Evolutionary conservation across 1,140 invertebrate genomes (phyloP).

Genomic region (Bombyx mandarina): DNA sequence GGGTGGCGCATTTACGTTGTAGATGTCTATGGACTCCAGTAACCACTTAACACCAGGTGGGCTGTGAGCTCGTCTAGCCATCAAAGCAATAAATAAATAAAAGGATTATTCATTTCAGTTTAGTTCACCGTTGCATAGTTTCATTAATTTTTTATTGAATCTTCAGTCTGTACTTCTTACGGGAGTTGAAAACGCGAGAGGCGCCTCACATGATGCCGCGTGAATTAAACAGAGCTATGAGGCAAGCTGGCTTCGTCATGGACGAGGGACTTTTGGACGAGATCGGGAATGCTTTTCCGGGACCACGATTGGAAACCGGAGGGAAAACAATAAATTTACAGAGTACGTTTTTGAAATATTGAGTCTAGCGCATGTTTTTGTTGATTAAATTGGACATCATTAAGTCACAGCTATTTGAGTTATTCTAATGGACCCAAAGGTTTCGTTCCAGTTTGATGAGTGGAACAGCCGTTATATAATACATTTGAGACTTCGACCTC

Average conservation of each 20-base stretch:
- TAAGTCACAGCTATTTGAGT: too few relatives aligned
- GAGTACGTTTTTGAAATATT: constrained; percentile 12
- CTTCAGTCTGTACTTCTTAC: constrained; percentile 24
- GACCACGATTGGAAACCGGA: constrained; percentile 24
- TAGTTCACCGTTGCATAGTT: too few relatives aligned
- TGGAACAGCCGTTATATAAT: too few relatives aligned
- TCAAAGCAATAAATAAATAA: background rate
- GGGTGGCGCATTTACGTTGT: too few relatives aligned
- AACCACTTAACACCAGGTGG: too few relatives aligned
- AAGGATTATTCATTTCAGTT: background rate
- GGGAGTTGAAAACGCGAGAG: constrained; percentile 10
- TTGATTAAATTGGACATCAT: too few relatives aligned
- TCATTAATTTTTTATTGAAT: background rate
- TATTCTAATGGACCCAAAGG: too few relatives aligned
- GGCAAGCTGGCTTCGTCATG: constrained; percentile 13
- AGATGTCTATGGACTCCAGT: too few relatives aligned
- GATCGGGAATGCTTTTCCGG: constrained; percentile 22
- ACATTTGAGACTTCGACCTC: too few relatives aligned
- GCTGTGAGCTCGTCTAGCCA: too few relatives aligned
- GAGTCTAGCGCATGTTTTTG: too few relatives aligned
- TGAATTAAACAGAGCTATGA: constrained; percentile 18
- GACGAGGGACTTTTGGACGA: constrained; percentile 20
- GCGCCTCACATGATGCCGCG: constrained; percentile 15
- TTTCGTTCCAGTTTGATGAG: too few relatives aligned
- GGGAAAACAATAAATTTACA: constrained; percentile 16